Conservation (phyloP, 2,113 vertebrate genomes). For the Pelodiscus sinensis region DNA sequence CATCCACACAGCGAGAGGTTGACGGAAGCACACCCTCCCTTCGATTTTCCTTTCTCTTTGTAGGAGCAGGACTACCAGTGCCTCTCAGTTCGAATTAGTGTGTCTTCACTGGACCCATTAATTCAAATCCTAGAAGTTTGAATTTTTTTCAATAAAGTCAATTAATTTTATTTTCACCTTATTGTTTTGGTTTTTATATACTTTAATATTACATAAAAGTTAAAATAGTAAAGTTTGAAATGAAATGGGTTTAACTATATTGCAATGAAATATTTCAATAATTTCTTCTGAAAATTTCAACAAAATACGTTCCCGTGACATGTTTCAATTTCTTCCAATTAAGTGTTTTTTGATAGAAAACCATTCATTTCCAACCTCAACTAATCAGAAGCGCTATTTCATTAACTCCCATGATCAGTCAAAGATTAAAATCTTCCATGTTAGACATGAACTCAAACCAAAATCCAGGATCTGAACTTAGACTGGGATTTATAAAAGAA, state of each 20-base stretch:
- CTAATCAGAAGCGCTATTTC: background rate
- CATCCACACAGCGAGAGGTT: too few relatives aligned
- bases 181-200: background rate
- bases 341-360: background rate
- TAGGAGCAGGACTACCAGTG: too few relatives aligned
- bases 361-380: background rate
- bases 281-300: background rate
- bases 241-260: background rate
- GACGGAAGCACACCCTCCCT: too few relatives aligned
- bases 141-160: too few relatives aligned
- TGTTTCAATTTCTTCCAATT: background rate
- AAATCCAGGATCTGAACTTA: background rate
- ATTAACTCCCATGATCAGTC: background rate
- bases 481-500: background rate
- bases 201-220: background rate
- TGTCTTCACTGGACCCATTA: too few relatives aligned
- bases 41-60: too few relatives aligned
- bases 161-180: background rate
- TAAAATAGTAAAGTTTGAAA: background rate
- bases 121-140: too few relatives aligned
- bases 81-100: too few relatives aligned
- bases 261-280: background rate
- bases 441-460: background rate
- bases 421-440: background rate
- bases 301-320: background rate